A percentile compares a stretch with the other conserved stretches of the same genome.
These are phyloP conservation scores for Diuraphis noxia DNA, from an alignment of 1,140 invertebrate species.

Conservation along the genomic window DNA sequence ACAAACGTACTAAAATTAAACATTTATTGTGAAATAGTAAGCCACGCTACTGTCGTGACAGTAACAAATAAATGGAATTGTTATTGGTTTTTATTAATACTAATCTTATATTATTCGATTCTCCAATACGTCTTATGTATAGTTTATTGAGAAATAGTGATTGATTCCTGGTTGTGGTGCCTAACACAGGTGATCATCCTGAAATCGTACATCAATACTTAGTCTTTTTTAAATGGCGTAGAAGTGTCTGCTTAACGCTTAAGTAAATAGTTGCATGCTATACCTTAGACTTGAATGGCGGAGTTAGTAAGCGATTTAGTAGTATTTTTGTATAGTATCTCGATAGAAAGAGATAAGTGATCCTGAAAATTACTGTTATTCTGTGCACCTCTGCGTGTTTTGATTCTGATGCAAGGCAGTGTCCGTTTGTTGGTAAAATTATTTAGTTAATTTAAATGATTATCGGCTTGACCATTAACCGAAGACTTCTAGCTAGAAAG, in stretches of 20 bases:
- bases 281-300: not conserved
- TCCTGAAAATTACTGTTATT: no score
- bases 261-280: not conserved
- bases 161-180: not conserved
- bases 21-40: not conserved
- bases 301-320: not conserved
- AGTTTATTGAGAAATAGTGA: not conserved
- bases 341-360: no score
- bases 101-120: not conserved
- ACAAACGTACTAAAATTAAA: not conserved
- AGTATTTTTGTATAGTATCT: no score
- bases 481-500: not conserved
- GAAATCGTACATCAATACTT: not conserved
- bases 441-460: no score
- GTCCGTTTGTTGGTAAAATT: no score
- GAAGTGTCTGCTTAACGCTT: not conserved
- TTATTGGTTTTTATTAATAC: no score
- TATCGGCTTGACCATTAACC: not conserved
- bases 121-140: not conserved
- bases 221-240: not conserved
- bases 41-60: not conserved
- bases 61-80: not conserved
- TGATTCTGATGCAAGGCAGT: no score
- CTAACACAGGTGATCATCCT: not conserved
- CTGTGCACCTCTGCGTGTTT: accelerated